phyloP scores from a whole-genome alignment of 2,888 invertebrate species.

The Drosophila siamana region DNA sequence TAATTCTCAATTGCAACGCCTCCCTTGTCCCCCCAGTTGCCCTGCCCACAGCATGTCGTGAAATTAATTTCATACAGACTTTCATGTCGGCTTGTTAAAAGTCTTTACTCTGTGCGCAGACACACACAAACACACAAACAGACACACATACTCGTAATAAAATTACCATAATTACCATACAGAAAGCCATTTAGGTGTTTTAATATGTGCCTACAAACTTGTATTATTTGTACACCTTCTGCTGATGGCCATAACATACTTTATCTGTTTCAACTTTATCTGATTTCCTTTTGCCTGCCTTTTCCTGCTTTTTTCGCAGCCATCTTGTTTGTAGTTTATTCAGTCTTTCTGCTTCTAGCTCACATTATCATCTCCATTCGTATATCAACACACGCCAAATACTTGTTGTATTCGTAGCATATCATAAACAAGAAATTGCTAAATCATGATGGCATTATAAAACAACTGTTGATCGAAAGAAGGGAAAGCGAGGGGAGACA shows the following conservation, averaged over 20 bases:
- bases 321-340: not conserved
- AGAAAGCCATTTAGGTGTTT: conserved; percentile 5
- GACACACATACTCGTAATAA: conserved; percentile 5
- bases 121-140: not conserved
- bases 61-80: conserved; percentile 56
- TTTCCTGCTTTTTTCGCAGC: not conserved
- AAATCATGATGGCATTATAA: conserved; percentile 51
- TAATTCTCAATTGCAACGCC: conserved; percentile 53
- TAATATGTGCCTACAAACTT: conserved; percentile 2
- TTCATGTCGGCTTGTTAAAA: conserved; percentile 48
- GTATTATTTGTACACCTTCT: conserved; percentile 20
- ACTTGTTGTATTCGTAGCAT: conserved; percentile 26
- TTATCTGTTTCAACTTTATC: conserved; percentile 3
- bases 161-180: conserved; percentile 34
- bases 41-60: conserved; percentile 14
- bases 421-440: conserved; percentile 47
- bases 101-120: conserved; percentile 15
- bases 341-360: not conserved
- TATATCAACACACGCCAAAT: conserved; percentile 43
- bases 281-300: not conserved
- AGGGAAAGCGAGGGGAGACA: not conserved
- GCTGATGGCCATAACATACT: conserved; percentile 11
- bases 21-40: not conserved
- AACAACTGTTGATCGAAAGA: not conserved
- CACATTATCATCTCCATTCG: conserved; percentile 15